Evolutionary conservation across 2,888 invertebrate species (phyloP), one percentile per base, ranked within the genome.

Genomic region (Aphidius colemani): DNA sequence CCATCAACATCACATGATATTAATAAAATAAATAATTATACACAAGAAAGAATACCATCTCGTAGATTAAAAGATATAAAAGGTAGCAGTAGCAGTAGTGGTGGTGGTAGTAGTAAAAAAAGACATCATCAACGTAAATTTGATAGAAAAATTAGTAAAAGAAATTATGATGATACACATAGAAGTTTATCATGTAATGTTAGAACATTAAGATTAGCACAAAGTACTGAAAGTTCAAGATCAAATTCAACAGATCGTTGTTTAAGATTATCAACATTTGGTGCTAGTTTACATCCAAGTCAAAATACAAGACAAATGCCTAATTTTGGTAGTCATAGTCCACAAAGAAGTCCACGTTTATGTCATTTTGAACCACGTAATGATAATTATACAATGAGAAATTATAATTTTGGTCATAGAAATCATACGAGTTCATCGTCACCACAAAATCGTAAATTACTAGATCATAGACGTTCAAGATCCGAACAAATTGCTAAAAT

Each of bases 231-330:
- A 46, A 80, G 78, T 60, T 81, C 82, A 9, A 72, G 81, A 13
- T 82, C 81, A 3, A 82, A 81, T 55, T 81, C 82, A 4, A 79
- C 73, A 2, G 82, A 82, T 63, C 75, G 82, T 4, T 76, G 78
- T 43, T 51, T 74, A 6, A 69, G 80, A 50, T 64, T 80, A 49
- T 68, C 74, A 7, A 75, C 70, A 46, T 78, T 80, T 43, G 78
- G 80, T 0, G 76, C 79, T 3, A 79, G 79, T 46, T 63, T 82
- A 41, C 81, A 82, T 67, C 81, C 81, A 50, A 82, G 78, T 69
- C 80, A 80, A 60, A 82, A 77, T 59, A 81, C 79, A 0, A 67
- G 80, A 56, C 81, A 79, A 61, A 79, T 81, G 78, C 82, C 82
- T 3, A 81, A 77, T 55, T 82, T 82, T 18, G 79, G 82, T 0